phyloP scores from a whole-genome alignment of 92 coral and sea anemone species.

The Hydrozoanthus gracilis region DNA sequence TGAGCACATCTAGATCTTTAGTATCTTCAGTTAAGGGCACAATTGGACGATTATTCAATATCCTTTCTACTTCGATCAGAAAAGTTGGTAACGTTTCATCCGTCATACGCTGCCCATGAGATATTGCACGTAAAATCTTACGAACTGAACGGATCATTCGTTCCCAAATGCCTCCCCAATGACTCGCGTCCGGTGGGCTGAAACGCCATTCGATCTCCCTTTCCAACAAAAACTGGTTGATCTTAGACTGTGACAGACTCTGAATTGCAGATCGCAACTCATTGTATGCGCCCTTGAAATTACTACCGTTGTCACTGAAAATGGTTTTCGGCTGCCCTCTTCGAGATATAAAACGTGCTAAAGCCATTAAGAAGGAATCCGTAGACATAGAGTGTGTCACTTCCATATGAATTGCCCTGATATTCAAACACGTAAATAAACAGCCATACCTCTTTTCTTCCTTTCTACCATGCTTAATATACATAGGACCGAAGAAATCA shows the following conservation, averaged over 20 bases:
- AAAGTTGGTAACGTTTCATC: constrained; percentile 57
- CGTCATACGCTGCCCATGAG: constrained; percentile 47
- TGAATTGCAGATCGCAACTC: neutral
- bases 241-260: neutral
- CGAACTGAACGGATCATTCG: constrained; percentile 63
- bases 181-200: constrained; percentile 59
- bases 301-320: neutral
- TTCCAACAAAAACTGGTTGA: neutral
- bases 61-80: constrained; percentile 58
- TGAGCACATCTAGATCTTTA: constrained; percentile 49
- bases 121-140: constrained; percentile 21
- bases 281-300: neutral
- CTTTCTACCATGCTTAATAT: constrained; percentile 15
- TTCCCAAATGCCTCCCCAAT: constrained; percentile 66
- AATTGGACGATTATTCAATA: constrained; percentile 63
- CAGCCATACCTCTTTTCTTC: neutral
- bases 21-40: constrained; percentile 36
- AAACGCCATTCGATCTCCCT: constrained; percentile 22
- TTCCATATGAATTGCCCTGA: neutral
- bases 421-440: neutral
- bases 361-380: neutral
- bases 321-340: neutral
- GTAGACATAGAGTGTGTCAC: neutral
- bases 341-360: neutral
- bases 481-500: constrained; percentile 39